These are phyloP conservation scores for Cordilura impudica DNA, from an alignment of 2,888 invertebrate genomes.

Conservation along the genomic window DNA sequence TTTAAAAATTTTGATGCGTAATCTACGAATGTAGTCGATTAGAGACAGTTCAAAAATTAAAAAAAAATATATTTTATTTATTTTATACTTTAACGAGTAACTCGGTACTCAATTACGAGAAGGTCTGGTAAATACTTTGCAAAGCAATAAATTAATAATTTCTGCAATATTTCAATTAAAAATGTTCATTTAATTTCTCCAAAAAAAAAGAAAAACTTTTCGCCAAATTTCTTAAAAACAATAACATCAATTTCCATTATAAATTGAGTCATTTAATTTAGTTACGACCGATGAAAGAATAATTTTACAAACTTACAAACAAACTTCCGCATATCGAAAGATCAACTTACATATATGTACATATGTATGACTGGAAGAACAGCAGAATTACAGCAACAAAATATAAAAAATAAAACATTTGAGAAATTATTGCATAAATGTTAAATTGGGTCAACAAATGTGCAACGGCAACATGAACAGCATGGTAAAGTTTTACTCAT, in stretches of 20 bases:
- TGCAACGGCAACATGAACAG: constrained; percentile 46
- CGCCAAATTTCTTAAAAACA: constrained; percentile 34
- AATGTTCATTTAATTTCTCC: too few species aligned
- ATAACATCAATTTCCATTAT: constrained; percentile 60
- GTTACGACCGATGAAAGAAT: constrained; percentile 59
- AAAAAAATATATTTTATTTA: too few species aligned
- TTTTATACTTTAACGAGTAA: too few species aligned
- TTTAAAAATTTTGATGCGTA: too few species aligned
- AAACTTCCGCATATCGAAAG: constrained; percentile 60
- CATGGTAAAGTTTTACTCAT: constrained; percentile 40
- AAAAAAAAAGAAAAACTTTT: constrained; percentile 2
- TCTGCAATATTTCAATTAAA: too few species aligned
- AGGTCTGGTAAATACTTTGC: too few species aligned
- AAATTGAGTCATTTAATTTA: constrained; percentile 61
- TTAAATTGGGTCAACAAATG: constrained; percentile 62
- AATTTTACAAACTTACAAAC: constrained; percentile 33
- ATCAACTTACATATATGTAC: constrained; percentile 43
- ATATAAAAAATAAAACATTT: constrained; percentile 44
- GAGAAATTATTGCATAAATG: constrained; percentile 59
- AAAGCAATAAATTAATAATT: too few species aligned
- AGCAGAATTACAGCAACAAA: neutral
- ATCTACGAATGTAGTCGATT: too few species aligned
- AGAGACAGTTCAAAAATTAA: too few species aligned
- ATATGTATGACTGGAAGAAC: neutral
- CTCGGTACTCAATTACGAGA: too few species aligned